phyloP scores from a whole-genome alignment of 2,113 vertebrate genomes.

The Nesogale talazaci region DNA sequence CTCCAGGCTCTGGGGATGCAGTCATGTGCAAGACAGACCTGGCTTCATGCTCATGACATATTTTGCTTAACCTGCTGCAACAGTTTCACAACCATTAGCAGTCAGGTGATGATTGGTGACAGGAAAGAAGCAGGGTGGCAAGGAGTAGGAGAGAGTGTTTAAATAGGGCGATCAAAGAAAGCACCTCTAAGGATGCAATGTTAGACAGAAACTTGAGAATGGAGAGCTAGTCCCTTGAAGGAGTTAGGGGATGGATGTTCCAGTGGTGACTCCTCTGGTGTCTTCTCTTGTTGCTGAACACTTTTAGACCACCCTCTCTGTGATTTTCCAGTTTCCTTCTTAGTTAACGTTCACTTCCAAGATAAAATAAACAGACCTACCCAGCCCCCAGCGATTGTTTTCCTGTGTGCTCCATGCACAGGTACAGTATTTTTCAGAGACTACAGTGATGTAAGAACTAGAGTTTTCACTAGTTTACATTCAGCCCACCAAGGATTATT shows the following conservation, averaged over 20 bases:
- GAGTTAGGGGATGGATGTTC: background rate
- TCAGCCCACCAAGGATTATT: background rate
- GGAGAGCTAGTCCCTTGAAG: background rate
- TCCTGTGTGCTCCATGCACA: background rate
- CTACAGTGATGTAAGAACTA: background rate
- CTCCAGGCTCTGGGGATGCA: background rate
- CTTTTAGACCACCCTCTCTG: accelerated
- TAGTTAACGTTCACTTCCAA: background rate
- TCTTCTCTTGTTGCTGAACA: accelerated
- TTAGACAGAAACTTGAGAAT: background rate
- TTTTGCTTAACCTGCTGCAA: background rate
- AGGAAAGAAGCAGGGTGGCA: background rate
- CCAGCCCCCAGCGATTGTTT: background rate
- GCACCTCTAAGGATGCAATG: accelerated
- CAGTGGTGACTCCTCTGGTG: accelerated
- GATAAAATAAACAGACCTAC: no score
- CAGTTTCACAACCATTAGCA: background rate
- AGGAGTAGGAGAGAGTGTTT: background rate
- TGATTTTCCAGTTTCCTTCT: background rate
- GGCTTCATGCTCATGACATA: background rate
- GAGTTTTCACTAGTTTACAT: background rate
- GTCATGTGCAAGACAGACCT: background rate
- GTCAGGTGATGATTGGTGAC: background rate
- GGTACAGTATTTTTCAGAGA: background rate
- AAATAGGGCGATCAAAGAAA: background rate